Conservation (phyloP, 2,113 vertebrate species). For the Loxodonta africana region DNA sequence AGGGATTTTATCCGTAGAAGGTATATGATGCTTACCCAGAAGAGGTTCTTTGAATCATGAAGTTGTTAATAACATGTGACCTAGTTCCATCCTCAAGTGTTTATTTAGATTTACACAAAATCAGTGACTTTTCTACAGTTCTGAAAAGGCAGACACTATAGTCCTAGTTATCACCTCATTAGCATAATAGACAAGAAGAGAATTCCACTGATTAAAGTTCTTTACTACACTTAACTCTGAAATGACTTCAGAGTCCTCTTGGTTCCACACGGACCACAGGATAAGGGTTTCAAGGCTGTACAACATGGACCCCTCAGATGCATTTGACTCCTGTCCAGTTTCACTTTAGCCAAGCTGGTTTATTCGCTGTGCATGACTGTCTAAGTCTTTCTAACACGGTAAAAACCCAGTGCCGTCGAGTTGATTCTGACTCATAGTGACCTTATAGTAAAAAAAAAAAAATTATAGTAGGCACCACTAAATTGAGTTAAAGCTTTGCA, state of each 20-base stretch:
- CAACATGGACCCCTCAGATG: background rate
- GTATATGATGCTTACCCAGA: background rate
- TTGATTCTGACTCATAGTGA: no score
- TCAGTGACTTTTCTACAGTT: background rate
- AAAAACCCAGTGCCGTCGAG: background rate
- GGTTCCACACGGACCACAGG: background rate
- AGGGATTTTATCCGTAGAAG: background rate
- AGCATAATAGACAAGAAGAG: background rate
- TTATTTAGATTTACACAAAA: background rate
- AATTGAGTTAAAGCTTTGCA: conserved; percentile 45
- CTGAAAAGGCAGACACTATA: background rate
- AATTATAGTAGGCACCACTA: background rate
- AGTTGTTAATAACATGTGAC: background rate
- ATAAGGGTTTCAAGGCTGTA: background rate
- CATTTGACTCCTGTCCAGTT: background rate
- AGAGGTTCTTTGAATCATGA: background rate
- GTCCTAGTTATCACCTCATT: background rate
- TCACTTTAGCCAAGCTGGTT: background rate
- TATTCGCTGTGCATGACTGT: background rate
- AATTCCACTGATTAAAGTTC: background rate
- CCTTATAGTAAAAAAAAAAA: no score
- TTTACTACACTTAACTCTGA: background rate
- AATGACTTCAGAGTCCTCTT: background rate
- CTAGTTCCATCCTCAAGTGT: background rate
- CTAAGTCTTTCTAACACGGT: background rate